Percentiles rank a stretch among this genome's conserved stretches.
These are phyloP conservation scores for Cecidostiba fungosa DNA, from an alignment of 2,888 invertebrate species.

Conservation along the genomic window DNA sequence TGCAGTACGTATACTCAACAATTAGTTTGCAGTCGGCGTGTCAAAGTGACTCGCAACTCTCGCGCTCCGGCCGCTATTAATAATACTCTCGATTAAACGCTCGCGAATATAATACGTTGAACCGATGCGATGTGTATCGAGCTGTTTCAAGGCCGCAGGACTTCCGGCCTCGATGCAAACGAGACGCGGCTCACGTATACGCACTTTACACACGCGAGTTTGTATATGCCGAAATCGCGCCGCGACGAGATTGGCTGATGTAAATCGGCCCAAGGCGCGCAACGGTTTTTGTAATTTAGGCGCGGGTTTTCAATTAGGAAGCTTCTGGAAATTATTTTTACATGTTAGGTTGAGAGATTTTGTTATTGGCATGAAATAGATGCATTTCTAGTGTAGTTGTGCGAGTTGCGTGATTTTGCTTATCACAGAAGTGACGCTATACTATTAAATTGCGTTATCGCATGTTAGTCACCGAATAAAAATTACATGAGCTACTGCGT, in stretches of 20 bases:
- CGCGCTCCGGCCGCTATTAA: background rate
- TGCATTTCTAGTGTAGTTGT: background rate
- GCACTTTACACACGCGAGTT: background rate
- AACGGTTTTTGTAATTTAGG: background rate
- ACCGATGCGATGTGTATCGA: conserved; percentile 23
- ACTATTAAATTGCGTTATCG: background rate
- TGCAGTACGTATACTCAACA: background rate
- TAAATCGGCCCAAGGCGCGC: background rate
- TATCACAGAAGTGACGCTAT: too few relatives aligned
- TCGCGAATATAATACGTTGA: conserved; percentile 40
- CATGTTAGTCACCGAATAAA: background rate
- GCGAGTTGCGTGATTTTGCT: background rate
- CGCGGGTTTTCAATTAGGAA: background rate
- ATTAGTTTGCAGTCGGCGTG: background rate
- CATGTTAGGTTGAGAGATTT: too few relatives aligned
- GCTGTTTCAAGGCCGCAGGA: conserved; percentile 34
- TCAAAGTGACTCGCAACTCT: conserved; percentile 7
- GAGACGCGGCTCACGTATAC: background rate
- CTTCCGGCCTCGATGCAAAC: conserved; percentile 39
- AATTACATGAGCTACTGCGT: background rate
- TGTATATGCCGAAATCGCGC: background rate
- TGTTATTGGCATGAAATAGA: background rate
- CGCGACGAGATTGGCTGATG: background rate
- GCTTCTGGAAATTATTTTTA: background rate
- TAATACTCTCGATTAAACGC: conserved; percentile 33